Conservation (phyloP, 2,888 invertebrate species). For the Entomobrya multifasciata region DNA sequence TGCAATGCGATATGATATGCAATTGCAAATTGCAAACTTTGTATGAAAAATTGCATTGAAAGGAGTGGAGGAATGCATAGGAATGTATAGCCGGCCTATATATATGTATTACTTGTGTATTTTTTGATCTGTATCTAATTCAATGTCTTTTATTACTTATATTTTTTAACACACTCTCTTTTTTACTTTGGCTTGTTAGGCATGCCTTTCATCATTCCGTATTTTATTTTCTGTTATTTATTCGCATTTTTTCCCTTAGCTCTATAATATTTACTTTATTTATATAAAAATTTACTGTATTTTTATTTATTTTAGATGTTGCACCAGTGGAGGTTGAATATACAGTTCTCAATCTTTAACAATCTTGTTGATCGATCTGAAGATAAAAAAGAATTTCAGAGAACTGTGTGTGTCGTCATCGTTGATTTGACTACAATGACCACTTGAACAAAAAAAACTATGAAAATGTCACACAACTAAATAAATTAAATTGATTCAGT, state of each 20-base stretch:
- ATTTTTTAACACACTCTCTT: background rate
- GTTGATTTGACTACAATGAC: conserved; percentile 9
- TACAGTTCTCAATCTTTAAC: background rate
- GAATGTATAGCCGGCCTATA: background rate
- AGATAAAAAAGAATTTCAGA: background rate
- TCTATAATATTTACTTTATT: background rate
- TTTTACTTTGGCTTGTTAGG: conserved; percentile 36
- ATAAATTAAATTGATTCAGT: too few species aligned
- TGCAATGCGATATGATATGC: background rate
- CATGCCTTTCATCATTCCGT: conserved; percentile 47
- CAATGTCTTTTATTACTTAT: conserved; percentile 30
- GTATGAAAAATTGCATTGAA: background rate
- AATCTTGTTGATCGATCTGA: background rate
- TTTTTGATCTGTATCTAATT: conserved; percentile 29
- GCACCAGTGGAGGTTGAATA: background rate
- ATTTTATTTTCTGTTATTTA: conserved; percentile 36
- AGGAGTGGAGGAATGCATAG: background rate
- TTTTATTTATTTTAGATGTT: background rate
- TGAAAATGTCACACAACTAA: too few species aligned
- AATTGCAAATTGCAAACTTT: background rate
- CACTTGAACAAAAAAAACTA: conserved; percentile 23
- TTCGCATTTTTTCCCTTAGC: background rate
- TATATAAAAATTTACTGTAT: background rate
- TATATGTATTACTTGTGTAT: background rate
- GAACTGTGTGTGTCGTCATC: conserved; percentile 19